Evolutionary conservation across 1,140 invertebrate genomes (phyloP), one percentile per base, ranked within the genome.

Genomic region (Bombyx mori): DNA sequence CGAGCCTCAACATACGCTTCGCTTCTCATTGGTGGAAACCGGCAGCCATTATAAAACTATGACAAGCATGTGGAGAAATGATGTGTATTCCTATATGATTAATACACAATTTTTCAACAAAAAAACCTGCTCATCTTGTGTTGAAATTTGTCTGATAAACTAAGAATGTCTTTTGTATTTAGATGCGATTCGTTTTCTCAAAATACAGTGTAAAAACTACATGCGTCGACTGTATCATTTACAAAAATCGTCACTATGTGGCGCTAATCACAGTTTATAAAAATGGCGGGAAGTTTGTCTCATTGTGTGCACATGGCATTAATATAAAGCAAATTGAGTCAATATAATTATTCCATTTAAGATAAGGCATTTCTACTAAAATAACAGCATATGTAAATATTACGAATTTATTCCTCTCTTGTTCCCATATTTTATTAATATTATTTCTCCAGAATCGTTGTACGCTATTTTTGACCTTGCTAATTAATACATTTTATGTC

Each of bases 1-100:
- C 92, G 91, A 82, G 89, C 90, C 91, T 91, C 88, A 88, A 85
- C 88, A 89, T 88, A 90, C 89, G 83, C 84, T 77, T 78, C 10
- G 8, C 73, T 65, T 82, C 85, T 89, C 81, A 90, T 90, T 91
- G 89, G 89, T 88, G 85, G 80, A 88, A 73, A 61, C 35, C 55
- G 60, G 63, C 70, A 56, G 77, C 79, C 79, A 82, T 80, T 78
- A 68, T 60, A 73, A 74, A 74, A 63, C 68, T 68, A 61, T 69
- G 64, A 69, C 66, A 67, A 77, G 66, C 77, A 80, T 84, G 73
- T 78, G 73, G 75, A 62, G 56, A 65, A 63, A 64, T 68, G 64
- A 63, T 54, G 52, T 60, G 42, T 44, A 65, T 54, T 58, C 42
- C 54, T 69, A 68, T 64, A 59, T 67, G 7, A 12, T 56, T 35